A percentile compares a stretch with the other conserved stretches of the same genome.
phyloP scores from a whole-genome alignment of 35 echinoderm and acorn worm species.

The Lytechinus pictus region DNA sequence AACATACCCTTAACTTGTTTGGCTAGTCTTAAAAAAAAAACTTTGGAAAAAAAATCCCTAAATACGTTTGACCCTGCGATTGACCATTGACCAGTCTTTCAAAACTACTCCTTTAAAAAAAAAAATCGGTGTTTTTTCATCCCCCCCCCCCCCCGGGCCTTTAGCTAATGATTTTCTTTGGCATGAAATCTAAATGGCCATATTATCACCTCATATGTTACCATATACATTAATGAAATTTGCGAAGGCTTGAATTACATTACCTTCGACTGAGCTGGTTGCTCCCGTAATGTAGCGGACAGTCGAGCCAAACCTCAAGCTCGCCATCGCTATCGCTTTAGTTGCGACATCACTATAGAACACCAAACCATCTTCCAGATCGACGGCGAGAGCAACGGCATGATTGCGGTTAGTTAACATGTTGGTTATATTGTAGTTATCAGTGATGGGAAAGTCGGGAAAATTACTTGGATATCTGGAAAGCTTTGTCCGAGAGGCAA shows the following conservation, averaged over 20 bases:
- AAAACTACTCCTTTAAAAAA: too few species aligned
- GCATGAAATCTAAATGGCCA: too few species aligned
- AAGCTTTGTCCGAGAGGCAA: constrained; percentile 59
- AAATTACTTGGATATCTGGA: constrained; percentile 80
- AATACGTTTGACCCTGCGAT: too few species aligned
- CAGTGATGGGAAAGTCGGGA: constrained; percentile 47
- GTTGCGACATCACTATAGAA: constrained; percentile 76
- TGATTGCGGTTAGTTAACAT: constrained; percentile 62
- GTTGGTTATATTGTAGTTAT: constrained; percentile 43
- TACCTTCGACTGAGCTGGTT: constrained; percentile 76
- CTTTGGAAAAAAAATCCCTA: too few species aligned
- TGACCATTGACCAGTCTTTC: too few species aligned
- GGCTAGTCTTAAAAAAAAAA: too few species aligned
- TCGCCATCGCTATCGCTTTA: constrained; percentile 50
- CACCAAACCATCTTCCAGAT: constrained; percentile 64
- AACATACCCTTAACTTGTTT: too few species aligned
- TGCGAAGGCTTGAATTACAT: neutral
- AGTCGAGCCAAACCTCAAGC: constrained; percentile 42
- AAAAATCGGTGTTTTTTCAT: too few species aligned
- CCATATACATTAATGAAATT: too few species aligned
- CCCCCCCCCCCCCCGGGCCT: too few species aligned
- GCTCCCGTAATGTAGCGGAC: constrained; percentile 65
- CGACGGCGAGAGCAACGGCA: constrained; percentile 69
- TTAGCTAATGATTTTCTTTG: too few species aligned
- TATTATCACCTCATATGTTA: too few species aligned